Conservation (phyloP, 2,888 invertebrate genomes). For the Clivina fossor region DNA sequence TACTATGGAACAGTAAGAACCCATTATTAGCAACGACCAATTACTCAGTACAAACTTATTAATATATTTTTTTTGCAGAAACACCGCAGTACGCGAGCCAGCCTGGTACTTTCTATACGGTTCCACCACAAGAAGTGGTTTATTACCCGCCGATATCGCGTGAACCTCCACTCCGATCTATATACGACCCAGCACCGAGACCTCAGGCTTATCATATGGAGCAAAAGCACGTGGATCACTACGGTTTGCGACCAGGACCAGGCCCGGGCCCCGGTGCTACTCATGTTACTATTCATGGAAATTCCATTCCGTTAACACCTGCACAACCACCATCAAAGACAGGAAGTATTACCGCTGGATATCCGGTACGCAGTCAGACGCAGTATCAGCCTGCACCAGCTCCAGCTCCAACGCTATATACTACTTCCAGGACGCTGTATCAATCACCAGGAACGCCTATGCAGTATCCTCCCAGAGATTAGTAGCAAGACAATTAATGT, state of each 20-base stretch:
- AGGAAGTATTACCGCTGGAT: conserved; percentile 82
- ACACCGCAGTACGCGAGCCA: conserved; percentile 56
- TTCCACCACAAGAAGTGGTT: conserved; percentile 55
- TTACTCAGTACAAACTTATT: not conserved
- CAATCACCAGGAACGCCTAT: conserved; percentile 49
- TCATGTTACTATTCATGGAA: conserved; percentile 60
- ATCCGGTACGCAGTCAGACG: conserved; percentile 72
- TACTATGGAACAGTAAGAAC: conserved; percentile 87
- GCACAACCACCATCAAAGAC: conserved; percentile 67
- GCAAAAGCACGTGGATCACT: conserved; percentile 50
- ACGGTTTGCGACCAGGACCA: conserved; percentile 52
- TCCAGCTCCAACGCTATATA: conserved; percentile 49
- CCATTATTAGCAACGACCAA: conserved; percentile 17
- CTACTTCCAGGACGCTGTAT: conserved; percentile 51
- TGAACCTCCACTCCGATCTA: conserved; percentile 47
- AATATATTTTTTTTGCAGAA: conserved; percentile 50
- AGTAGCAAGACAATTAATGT: too few relatives aligned
- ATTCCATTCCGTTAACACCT: conserved; percentile 59
- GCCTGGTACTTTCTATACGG: conserved; percentile 54
- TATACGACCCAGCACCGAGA: conserved; percentile 49
- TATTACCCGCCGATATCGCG: conserved; percentile 48
- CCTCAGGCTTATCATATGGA: conserved; percentile 50
- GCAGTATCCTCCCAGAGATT: conserved; percentile 44
- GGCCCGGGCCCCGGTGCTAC: conserved; percentile 49
- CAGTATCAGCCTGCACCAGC: conserved; percentile 50